Percentiles rank a stretch among this genome's conserved stretches.
Conservation (phyloP, 1,140 invertebrate genomes). For the Drosophila willistoni region DNA sequence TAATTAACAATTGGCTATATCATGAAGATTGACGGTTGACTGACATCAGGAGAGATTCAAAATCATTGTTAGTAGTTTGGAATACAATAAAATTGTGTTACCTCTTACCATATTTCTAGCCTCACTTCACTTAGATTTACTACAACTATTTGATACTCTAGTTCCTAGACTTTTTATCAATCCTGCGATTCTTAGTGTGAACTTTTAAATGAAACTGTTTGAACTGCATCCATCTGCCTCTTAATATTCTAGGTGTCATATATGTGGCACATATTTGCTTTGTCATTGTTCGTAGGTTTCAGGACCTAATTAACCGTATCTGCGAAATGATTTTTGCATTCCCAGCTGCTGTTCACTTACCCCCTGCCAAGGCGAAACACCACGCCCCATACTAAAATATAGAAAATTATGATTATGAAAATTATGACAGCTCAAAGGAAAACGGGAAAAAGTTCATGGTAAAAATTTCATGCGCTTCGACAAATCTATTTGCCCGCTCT, state of each 20-base stretch:
- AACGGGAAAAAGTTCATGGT: neutral
- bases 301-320: conserved; percentile 45
- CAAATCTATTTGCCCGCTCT: conserved; percentile 35
- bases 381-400: conserved; percentile 66
- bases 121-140: neutral
- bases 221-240: neutral
- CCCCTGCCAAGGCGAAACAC: conserved; percentile 40
- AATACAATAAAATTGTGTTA: too few relatives aligned
- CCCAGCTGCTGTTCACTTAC: conserved; percentile 70
- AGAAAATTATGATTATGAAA: conserved; percentile 71
- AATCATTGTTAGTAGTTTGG: too few relatives aligned
- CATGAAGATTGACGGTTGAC: too few relatives aligned
- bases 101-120: neutral
- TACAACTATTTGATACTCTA: too few relatives aligned
- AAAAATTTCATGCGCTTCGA: conserved; percentile 9
- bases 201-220: neutral
- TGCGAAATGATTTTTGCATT: conserved; percentile 19
- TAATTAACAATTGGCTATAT: too few relatives aligned
- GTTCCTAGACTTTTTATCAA: too few relatives aligned
- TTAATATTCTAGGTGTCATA: neutral
- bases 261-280: neutral
- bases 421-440: conserved; percentile 63
- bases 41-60: too few relatives aligned
- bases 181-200: neutral
- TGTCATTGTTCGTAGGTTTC: neutral